Base-by-base conservation (phyloP, 2,113 vertebrate species). In the Notothenia rossii region DNA sequence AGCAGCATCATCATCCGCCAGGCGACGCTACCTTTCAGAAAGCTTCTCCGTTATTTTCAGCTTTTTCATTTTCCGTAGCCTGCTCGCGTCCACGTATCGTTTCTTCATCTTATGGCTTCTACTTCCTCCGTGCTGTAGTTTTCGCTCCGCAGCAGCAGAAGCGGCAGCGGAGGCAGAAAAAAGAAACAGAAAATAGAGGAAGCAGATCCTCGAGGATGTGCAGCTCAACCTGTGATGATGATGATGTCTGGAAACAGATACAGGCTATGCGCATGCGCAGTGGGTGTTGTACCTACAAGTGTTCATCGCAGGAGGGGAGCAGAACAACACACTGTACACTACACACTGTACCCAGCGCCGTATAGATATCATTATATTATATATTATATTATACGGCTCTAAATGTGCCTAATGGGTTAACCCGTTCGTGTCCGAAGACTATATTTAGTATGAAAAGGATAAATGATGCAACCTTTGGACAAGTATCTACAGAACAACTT, bases 71-170 rank as follows among this genome's bases (percentile, higher is more conserved):
- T 94, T 96, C 87, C 94, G 92, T 20, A 95, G 89, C 92, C 89
- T 94, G 91, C 69, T 94, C 88, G 94, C 93, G 82, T 96, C 95
- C 91, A 95, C 92, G 80, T 91, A 93, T 18, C 95, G 95, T 88
- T 95, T 96, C 95, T 95, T 96, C 95, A 96, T 96, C 76, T 88
- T 96, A 90, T 85, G 92, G 86, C 90, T 91, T 88, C 78, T 76
- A 1, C 80, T 89, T 75, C 88, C 84, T 71, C 72, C 79, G 75
- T 63, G 59, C 62, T 63, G 80, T 53, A 49, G 46, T 36, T 56
- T 13, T 71, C 9, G 66, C 74, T 75, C 85, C 76, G 92, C 83
- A 18, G 78, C 72, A 14, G 81, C 72, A 14, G 81, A 67, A 7
- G 85, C 71, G 49, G 78, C 60, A 5, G 50, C 33, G 10, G 69